phyloP scores from a whole-genome alignment of 2,797 vertebrate genomes.

The Eulemur mongoz region DNA sequence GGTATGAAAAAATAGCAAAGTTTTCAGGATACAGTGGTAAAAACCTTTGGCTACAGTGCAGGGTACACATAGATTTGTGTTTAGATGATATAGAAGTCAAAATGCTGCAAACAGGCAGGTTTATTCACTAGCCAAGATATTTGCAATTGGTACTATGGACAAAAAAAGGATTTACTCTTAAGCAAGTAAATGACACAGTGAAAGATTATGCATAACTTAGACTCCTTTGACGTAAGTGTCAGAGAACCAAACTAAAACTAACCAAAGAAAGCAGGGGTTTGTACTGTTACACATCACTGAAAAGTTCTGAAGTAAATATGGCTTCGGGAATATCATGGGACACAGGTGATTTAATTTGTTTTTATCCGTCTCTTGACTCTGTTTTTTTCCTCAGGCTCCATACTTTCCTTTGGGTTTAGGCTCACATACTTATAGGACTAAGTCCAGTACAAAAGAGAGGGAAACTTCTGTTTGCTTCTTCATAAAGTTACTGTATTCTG shows the following conservation, averaged over 20 bases:
- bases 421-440: neutral
- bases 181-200: neutral
- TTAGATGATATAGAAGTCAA: neutral
- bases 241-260: neutral
- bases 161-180: neutral
- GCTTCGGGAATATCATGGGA: neutral
- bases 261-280: neutral
- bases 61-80: neutral
- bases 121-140: neutral
- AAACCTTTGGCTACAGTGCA: neutral
- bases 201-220: neutral
- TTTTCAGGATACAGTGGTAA: neutral
- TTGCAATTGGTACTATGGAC: neutral
- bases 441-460: neutral
- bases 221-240: neutral
- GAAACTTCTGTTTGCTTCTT: neutral
- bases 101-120: neutral
- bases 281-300: neutral
- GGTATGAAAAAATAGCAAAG: neutral
- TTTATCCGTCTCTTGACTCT: neutral
- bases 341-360: neutral
- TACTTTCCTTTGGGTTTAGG: neutral
- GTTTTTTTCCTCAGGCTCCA: neutral
- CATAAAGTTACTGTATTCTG: neutral
- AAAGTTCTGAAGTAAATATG: neutral